phyloP scores from a whole-genome alignment of 2,113 vertebrate genomes.

The Pelvicachromis taeniatus region DNA sequence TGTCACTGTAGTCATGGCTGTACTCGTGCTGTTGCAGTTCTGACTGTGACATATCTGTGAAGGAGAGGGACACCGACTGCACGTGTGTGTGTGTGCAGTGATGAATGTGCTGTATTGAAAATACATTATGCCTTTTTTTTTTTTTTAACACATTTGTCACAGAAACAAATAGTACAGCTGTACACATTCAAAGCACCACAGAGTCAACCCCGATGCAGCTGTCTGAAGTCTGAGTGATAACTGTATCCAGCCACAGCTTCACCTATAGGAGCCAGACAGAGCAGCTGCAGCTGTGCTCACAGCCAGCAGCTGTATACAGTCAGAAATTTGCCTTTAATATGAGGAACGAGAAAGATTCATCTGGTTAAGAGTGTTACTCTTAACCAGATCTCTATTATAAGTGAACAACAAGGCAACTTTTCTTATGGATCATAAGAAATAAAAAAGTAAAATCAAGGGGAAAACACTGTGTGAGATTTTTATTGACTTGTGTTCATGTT shows the following conservation, averaged over 20 bases:
- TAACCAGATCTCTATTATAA: not conserved
- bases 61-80: not conserved
- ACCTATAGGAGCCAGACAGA: not conserved
- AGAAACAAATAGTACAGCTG: not conserved
- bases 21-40: not conserved
- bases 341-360: not conserved
- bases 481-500: not conserved
- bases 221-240: not conserved
- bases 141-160: not conserved
- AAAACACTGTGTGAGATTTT: not conserved
- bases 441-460: not conserved
- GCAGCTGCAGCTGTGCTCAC: not conserved
- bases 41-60: not conserved
- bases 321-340: not conserved
- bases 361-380: not conserved
- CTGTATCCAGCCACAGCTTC: not conserved
- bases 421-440: not conserved
- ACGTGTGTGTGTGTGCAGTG: not conserved
- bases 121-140: not conserved
- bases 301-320: not conserved
- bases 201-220: not conserved
- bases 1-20: not conserved
- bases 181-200: not conserved
- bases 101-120: not conserved
- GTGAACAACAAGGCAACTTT: not conserved